A percentile compares a stretch with the other conserved stretches of the same genome.
Conservation (phyloP, 2,113 vertebrate genomes). For the Symphodus melops region DNA sequence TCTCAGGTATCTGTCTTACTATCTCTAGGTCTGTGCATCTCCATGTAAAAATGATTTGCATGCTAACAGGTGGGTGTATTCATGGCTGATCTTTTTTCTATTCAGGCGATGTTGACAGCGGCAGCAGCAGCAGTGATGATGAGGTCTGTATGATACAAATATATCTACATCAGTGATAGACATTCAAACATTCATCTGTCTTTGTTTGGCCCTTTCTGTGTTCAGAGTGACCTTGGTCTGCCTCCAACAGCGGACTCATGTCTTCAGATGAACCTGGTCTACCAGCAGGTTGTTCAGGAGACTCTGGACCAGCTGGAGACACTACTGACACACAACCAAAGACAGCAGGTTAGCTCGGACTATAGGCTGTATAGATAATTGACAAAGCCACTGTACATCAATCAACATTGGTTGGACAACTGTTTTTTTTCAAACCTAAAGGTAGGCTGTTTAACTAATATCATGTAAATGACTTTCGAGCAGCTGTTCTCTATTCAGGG, state of each 20-base stretch:
- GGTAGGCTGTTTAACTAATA: no score
- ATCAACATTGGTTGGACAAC: no score
- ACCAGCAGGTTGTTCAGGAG: slow-evolving; percentile 76
- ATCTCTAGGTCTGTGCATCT: background rate
- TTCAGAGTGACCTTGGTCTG: slow-evolving; percentile 64
- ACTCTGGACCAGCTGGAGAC: slow-evolving; percentile 63
- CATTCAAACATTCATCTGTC: background rate
- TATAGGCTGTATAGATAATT: no score
- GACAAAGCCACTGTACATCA: no score
- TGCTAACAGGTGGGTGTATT: background rate
- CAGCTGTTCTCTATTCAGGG: no score
- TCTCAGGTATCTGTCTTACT: slow-evolving; percentile 42
- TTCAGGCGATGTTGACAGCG: slow-evolving; percentile 43
- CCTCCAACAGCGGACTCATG: slow-evolving; percentile 56
- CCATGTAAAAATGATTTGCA: background rate
- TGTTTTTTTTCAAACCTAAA: no score
- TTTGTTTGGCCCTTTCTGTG: slow-evolving; percentile 2
- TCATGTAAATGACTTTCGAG: no score
- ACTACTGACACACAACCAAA: slow-evolving; percentile 48
- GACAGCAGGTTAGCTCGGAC: slow-evolving; percentile 32
- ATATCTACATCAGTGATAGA: background rate
- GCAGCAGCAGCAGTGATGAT: slow-evolving; percentile 47
- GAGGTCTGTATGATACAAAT: slow-evolving; percentile 55
- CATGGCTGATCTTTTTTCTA: slow-evolving; percentile 1
- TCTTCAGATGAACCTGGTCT: slow-evolving; percentile 78